phyloP scores from a whole-genome alignment of 1,140 invertebrate species.

The Hypsibius dujardini region DNA sequence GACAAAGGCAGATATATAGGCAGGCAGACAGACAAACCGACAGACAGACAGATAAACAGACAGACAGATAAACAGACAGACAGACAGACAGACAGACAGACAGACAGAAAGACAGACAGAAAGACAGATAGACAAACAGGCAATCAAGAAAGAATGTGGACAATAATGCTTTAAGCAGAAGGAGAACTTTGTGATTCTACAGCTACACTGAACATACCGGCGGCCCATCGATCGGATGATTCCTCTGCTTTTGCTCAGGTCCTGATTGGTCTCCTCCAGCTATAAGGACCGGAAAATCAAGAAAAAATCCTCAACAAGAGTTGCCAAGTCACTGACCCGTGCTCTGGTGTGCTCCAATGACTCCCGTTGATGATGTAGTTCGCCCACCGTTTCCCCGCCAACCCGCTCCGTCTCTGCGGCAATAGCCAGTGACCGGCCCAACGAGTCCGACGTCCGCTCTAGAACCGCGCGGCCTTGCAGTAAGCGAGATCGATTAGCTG shows the following conservation, averaged over 20 bases:
- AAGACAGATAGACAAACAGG: slow-evolving; percentile 11
- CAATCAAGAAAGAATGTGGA: neutral
- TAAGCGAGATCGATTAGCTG: slow-evolving; percentile 25
- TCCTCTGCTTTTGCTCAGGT: slow-evolving; percentile 40
- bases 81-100: too few species aligned
- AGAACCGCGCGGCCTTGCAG: slow-evolving; percentile 42
- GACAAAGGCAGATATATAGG: too few species aligned
- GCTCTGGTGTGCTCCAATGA: slow-evolving; percentile 42
- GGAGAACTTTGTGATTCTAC: too few species aligned
- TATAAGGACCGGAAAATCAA: slow-evolving; percentile 23
- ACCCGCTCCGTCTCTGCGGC: slow-evolving; percentile 59
- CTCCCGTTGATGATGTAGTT: slow-evolving; percentile 46
- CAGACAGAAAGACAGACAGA: too few species aligned
- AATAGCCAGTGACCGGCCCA: slow-evolving; percentile 49
- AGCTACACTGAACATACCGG: slow-evolving; percentile 27
- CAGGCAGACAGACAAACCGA: too few species aligned
- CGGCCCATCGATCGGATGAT: slow-evolving; percentile 44
- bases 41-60: neutral
- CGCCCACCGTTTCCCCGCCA: slow-evolving; percentile 52
- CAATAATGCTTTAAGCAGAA: too few species aligned
- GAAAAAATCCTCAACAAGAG: slow-evolving; percentile 17
- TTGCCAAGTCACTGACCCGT: slow-evolving; percentile 27
- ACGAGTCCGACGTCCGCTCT: slow-evolving; percentile 44
- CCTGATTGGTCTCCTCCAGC: slow-evolving; percentile 44
- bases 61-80: too few species aligned